phyloP scores from a whole-genome alignment of 2,888 invertebrate genomes.

The Schrankia costaestrigalis region DNA sequence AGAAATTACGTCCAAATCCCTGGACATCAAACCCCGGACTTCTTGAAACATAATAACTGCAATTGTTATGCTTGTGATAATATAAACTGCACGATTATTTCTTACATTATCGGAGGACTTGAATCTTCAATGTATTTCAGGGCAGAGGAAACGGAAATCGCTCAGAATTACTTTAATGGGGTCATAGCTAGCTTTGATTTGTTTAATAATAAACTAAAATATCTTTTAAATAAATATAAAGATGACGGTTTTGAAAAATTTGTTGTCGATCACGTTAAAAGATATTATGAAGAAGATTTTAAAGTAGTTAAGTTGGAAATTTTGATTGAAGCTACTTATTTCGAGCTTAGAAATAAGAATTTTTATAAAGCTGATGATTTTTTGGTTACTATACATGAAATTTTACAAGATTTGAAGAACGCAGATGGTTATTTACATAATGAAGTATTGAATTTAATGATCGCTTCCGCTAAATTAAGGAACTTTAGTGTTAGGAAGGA shows the following conservation, averaged over 20 bases:
- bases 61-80: constrained; percentile 49
- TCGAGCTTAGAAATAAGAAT: constrained; percentile 44
- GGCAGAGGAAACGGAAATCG: constrained; percentile 50
- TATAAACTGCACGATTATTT: constrained; percentile 36
- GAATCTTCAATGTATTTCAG: constrained; percentile 58
- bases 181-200: constrained; percentile 32
- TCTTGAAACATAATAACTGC: constrained; percentile 47
- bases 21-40: constrained; percentile 44
- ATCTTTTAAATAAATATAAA: constrained; percentile 16
- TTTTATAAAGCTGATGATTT: constrained; percentile 45
- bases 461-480: constrained; percentile 45
- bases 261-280: constrained; percentile 37
- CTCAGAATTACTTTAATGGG: constrained; percentile 58
- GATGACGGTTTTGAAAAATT: constrained; percentile 33
- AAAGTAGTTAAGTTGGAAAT: constrained; percentile 39
- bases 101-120: constrained; percentile 37
- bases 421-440: constrained; percentile 40
- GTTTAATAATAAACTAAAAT: constrained; percentile 38
- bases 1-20: constrained; percentile 38
- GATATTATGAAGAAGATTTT: constrained; percentile 31
- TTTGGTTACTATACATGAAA: constrained; percentile 53
- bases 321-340: constrained; percentile 52
- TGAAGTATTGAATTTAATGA: constrained; percentile 56
- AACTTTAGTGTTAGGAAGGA: constrained; percentile 24
- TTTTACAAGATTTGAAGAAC: constrained; percentile 32